These are phyloP conservation scores for Leptinotarsa texana DNA, from an alignment of 1,140 invertebrate genomes.

Conservation along the genomic window DNA sequence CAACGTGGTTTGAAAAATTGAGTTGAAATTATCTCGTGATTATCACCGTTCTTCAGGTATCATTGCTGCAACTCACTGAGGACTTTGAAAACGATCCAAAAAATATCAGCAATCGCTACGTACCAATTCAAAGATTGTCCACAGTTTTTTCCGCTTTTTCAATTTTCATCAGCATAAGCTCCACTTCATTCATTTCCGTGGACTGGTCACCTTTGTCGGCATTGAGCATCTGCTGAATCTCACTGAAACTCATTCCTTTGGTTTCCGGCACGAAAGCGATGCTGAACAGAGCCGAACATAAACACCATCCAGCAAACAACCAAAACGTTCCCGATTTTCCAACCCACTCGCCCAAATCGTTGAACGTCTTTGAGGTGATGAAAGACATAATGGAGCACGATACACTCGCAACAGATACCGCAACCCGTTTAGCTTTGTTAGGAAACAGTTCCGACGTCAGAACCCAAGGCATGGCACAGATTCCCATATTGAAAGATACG, in stretches of 20 bases:
- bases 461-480: conserved; percentile 72
- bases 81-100: too few species aligned
- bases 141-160: too few species aligned
- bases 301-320: conserved; percentile 69
- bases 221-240: conserved; percentile 46
- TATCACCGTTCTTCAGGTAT: too few species aligned
- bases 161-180: too few species aligned
- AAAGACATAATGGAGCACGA: conserved; percentile 72
- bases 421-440: conserved; percentile 67
- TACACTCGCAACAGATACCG: conserved; percentile 68
- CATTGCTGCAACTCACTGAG: too few species aligned
- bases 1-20: too few species aligned
- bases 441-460: conserved; percentile 75
- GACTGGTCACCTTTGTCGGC: not conserved
- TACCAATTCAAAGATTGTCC: too few species aligned
- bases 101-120: too few species aligned
- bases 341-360: conserved; percentile 50
- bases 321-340: conserved; percentile 71
- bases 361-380: conserved; percentile 71
- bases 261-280: conserved; percentile 77
- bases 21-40: too few species aligned
- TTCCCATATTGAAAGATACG: conserved; percentile 68
- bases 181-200: too few species aligned
- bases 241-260: conserved; percentile 74
- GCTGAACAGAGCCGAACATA: conserved; percentile 65